Conservation (phyloP, 64 coral and sea anemone species). For the Trachythela sp. region DNA sequence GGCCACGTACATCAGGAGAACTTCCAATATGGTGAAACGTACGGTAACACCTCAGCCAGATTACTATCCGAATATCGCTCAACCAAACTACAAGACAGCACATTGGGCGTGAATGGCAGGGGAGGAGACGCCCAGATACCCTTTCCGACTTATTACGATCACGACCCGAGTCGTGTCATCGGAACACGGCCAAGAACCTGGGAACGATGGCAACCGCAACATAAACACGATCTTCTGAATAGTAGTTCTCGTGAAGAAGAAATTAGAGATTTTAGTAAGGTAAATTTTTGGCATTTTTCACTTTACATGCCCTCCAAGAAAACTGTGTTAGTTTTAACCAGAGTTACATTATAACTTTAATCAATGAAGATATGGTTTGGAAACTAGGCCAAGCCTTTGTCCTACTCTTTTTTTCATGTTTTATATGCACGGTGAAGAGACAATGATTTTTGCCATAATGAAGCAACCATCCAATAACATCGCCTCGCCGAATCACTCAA, state of each 20-base stretch:
- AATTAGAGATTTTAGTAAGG: background rate
- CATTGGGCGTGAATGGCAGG: background rate
- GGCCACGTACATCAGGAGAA: background rate
- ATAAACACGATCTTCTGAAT: background rate
- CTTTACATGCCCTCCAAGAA: too few relatives aligned
- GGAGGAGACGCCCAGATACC: conserved; percentile 15
- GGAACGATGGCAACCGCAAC: background rate
- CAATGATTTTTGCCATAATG: too few relatives aligned
- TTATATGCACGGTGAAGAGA: too few relatives aligned
- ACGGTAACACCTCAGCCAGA: background rate
- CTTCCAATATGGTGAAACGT: background rate
- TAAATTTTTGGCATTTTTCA: background rate
- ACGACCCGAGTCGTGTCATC: background rate
- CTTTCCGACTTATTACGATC: conserved; percentile 14
- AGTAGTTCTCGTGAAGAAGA: background rate
- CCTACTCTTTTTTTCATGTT: too few relatives aligned
- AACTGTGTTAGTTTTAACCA: too few relatives aligned
- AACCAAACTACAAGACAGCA: background rate
- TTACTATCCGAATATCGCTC: background rate
- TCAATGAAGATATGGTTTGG: too few relatives aligned
- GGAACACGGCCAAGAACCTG: conserved; percentile 3
- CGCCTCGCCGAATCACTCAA: too few relatives aligned
- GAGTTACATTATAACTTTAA: too few relatives aligned
- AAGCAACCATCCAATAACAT: too few relatives aligned
- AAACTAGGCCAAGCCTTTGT: too few relatives aligned